Conservation (phyloP, 2,888 invertebrate species). For the Diarsia dahlii region DNA sequence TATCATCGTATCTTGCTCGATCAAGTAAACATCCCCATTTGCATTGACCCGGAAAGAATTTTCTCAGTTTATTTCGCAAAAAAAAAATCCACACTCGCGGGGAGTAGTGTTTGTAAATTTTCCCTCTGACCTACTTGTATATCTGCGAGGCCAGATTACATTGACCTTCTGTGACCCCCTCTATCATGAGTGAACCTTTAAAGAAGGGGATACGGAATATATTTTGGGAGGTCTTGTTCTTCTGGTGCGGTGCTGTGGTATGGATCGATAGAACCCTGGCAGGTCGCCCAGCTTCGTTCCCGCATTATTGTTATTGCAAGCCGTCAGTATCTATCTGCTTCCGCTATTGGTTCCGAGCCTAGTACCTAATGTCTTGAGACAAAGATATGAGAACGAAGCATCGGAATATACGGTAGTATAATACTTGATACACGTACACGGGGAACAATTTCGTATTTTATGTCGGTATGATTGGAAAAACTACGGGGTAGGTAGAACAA, state of each 20-base stretch:
- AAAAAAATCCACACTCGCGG: slow-evolving; percentile 81
- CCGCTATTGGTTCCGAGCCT: slow-evolving; percentile 87
- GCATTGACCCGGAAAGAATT: slow-evolving; percentile 87
- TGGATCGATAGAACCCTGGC: slow-evolving; percentile 89
- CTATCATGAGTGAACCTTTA: slow-evolving; percentile 69
- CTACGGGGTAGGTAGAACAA: slow-evolving; percentile 51
- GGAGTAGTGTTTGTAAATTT: slow-evolving; percentile 90
- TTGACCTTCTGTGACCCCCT: slow-evolving; percentile 78
- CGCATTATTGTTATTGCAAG: slow-evolving; percentile 90
- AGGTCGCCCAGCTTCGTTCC: slow-evolving; percentile 89
- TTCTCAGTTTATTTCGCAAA: slow-evolving; percentile 84
- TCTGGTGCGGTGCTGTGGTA: slow-evolving; percentile 80
- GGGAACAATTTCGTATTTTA: slow-evolving; percentile 64
- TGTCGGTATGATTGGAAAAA: slow-evolving; percentile 66
- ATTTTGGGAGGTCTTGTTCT: slow-evolving; percentile 81
- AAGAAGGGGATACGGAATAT: slow-evolving; percentile 77
- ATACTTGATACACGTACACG: slow-evolving; percentile 69
- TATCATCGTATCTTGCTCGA: slow-evolving; percentile 72
- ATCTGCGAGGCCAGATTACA: slow-evolving; percentile 80
- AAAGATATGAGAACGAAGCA: slow-evolving; percentile 77
- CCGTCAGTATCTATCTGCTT: slow-evolving; percentile 86
- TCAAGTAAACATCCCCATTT: slow-evolving; percentile 84
- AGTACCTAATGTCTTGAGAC: slow-evolving; percentile 81
- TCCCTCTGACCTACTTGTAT: slow-evolving; percentile 90
- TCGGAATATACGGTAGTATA: slow-evolving; percentile 65